A percentile compares a stretch with the other conserved stretches of the same genome.
phyloP scores from a whole-genome alignment of 1,140 invertebrate species.

The Hycleus phaleratus region DNA sequence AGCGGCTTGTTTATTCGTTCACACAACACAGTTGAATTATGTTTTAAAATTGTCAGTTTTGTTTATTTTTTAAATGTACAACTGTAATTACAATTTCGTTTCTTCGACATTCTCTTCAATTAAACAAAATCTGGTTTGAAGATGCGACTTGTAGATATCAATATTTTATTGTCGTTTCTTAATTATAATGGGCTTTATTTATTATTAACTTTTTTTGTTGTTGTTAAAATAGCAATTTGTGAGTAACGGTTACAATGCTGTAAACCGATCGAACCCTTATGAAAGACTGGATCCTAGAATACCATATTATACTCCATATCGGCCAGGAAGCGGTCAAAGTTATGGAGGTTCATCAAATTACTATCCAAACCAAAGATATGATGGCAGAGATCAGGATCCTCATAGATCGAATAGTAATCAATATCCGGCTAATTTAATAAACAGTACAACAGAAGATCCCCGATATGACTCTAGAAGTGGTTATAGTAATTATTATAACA shows the following conservation, averaged over 20 bases:
- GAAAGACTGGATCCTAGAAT: slow-evolving; percentile 11
- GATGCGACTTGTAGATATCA: slow-evolving; percentile 2
- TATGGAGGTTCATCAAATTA: neutral
- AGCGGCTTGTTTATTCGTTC: neutral
- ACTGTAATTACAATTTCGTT: too few species aligned
- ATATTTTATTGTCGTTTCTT: slow-evolving; percentile 2
- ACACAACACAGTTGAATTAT: neutral
- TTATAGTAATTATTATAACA: neutral
- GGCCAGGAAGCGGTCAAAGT: neutral
- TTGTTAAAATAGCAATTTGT: slow-evolving; percentile 25
- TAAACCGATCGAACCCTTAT: slow-evolving; percentile 26
- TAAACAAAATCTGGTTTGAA: slow-evolving; percentile 6
- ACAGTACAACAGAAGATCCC: neutral
- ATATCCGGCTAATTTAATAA: neutral
- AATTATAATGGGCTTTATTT: too few species aligned
- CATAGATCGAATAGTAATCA: too few species aligned
- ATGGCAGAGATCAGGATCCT: neutral
- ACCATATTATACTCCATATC: neutral
- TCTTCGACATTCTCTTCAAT: too few species aligned
- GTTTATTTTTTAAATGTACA: too few species aligned
- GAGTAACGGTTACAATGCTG: slow-evolving; percentile 16
- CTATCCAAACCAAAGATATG: neutral
- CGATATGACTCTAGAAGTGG: neutral
- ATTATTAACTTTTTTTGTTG: neutral
- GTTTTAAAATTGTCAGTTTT: slow-evolving; percentile 2